Conservation (phyloP, 30 jellyfish, hydroid and myxozoan species). For the Turritopsis rubra region DNA sequence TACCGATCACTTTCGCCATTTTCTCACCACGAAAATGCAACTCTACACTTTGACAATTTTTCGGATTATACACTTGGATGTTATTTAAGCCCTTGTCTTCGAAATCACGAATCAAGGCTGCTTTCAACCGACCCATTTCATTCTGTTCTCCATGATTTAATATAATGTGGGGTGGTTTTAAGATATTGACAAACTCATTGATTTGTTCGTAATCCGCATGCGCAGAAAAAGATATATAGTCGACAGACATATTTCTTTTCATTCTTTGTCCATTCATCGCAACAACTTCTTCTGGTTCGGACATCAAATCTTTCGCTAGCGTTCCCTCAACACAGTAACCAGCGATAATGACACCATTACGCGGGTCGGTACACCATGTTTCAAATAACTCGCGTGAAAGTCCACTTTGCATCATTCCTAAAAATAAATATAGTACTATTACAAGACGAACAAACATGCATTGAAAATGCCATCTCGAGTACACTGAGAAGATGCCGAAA, state of each 20-base stretch:
- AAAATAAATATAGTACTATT: not conserved
- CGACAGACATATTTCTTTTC: slow-evolving; percentile 72
- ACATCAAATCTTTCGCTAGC: slow-evolving; percentile 95
- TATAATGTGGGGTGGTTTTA: slow-evolving; percentile 95
- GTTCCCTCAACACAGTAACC: slow-evolving; percentile 99
- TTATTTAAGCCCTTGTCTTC: slow-evolving; percentile 92
- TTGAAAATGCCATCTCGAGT: not conserved
- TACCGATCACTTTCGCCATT: slow-evolving; percentile 99
- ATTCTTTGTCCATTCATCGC: slow-evolving; percentile 94
- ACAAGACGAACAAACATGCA: not conserved
- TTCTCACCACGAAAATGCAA: slow-evolving; percentile 96
- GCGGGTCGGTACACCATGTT: slow-evolving; percentile 97
- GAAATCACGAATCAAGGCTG: slow-evolving; percentile 89
- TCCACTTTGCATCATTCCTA: slow-evolving; percentile 84
- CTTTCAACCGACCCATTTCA: slow-evolving; percentile 95
- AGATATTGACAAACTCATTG: slow-evolving; percentile 79
- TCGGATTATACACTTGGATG: slow-evolving; percentile 95
- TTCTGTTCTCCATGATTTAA: slow-evolving; percentile 97
- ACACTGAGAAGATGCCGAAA: no score
- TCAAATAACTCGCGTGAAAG: slow-evolving; percentile 97
- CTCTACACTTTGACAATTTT: slow-evolving; percentile 92
- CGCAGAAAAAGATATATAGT: slow-evolving; percentile 97
- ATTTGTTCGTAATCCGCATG: slow-evolving; percentile 98
- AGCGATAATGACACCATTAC: slow-evolving; percentile 97
- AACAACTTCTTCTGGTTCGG: slow-evolving; percentile 97